phyloP scores from a whole-genome alignment of 2,113 vertebrate genomes.

The Brienomyrus longianalis region DNA sequence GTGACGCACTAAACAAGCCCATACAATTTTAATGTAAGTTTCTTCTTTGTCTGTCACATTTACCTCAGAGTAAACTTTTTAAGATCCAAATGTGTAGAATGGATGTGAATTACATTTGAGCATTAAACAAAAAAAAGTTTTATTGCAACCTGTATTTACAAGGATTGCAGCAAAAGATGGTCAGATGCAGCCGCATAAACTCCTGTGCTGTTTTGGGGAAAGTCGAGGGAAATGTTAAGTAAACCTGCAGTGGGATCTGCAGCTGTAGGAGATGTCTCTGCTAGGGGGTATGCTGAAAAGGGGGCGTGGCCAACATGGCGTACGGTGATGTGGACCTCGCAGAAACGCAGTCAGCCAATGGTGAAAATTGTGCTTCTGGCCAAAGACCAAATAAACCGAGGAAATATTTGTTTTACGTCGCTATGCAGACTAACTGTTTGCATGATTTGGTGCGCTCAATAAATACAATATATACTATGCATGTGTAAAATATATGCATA shows the following conservation, averaged over 20 bases:
- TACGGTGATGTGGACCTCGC: too few relatives aligned
- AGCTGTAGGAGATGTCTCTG: not conserved
- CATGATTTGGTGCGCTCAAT: not conserved
- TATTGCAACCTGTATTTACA: not conserved
- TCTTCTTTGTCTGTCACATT: not conserved
- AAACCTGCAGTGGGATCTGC: not conserved
- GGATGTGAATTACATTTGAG: not conserved
- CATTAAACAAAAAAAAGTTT: not conserved
- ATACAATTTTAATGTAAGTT: not conserved
- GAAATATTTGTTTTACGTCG: not conserved
- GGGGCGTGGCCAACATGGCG: not conserved
- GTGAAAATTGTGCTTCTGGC: not conserved
- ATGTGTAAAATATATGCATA: not conserved
- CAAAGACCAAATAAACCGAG: not conserved
- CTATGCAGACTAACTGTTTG: not conserved
- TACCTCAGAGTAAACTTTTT: not conserved
- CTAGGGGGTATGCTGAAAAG: not conserved
- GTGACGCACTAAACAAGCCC: conserved; percentile 4
- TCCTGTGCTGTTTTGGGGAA: not conserved
- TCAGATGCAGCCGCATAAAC: not conserved
- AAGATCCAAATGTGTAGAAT: not conserved
- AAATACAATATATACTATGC: not conserved
- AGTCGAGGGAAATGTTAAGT: not conserved
- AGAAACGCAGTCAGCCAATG: not conserved
- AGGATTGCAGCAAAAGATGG: not conserved